Conservation (phyloP, 2,888 invertebrate species). For the Scotopteryx bipunctaria region DNA sequence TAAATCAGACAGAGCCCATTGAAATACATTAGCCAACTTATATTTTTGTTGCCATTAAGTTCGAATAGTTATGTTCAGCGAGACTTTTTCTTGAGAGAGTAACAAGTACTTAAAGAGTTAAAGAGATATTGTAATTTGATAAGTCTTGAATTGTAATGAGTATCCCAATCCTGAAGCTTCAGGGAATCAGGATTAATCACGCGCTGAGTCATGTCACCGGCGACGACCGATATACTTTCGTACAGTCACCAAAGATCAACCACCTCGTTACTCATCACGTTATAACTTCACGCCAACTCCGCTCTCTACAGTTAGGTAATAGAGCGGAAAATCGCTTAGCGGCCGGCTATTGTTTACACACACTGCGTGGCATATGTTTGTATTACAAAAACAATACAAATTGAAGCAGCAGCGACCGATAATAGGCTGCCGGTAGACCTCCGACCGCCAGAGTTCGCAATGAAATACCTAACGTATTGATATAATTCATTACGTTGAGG, state of each 20-base stretch:
- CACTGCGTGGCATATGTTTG: slow-evolving; percentile 31
- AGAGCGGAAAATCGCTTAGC: slow-evolving; percentile 18
- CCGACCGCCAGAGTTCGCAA: slow-evolving; percentile 16
- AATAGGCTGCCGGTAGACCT: slow-evolving; percentile 15
- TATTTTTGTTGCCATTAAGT: too few species aligned
- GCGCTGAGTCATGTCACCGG: slow-evolving; percentile 16
- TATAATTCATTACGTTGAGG: background rate
- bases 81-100: too few species aligned
- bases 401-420: slow-evolving; percentile 42
- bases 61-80: too few species aligned
- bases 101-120: too few species aligned
- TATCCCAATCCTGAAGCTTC: background rate
- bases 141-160: background rate
- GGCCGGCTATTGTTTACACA: slow-evolving; percentile 17
- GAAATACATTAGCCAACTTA: too few species aligned
- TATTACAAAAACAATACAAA: slow-evolving; percentile 51
- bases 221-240: slow-evolving; percentile 20
- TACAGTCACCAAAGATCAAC: slow-evolving; percentile 32
- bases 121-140: background rate
- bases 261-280: slow-evolving; percentile 20
- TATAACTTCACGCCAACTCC: slow-evolving; percentile 12
- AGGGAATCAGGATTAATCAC: slow-evolving; percentile 8
- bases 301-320: slow-evolving; percentile 10
- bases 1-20: too few species aligned
- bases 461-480: slow-evolving; percentile 12